Conservation (phyloP, 1,140 invertebrate species). For the Cydia fagiglandana region DNA sequence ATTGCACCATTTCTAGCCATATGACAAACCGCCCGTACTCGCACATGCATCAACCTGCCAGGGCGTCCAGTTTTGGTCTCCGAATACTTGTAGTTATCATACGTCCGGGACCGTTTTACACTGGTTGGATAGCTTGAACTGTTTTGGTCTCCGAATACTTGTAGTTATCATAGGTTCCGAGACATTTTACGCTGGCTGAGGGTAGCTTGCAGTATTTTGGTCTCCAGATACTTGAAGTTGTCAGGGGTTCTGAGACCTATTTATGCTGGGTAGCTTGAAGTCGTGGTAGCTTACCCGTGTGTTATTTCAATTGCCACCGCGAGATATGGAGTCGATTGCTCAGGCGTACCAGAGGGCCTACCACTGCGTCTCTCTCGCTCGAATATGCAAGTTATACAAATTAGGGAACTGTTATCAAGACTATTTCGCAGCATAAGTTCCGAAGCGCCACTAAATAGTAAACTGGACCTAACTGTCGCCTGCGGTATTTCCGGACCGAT, state of each 20-base stretch:
- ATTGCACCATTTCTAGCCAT: neutral
- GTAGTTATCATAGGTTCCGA: neutral
- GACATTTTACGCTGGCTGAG: neutral
- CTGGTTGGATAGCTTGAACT: neutral
- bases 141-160: neutral
- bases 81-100: neutral
- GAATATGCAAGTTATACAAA: too few species aligned
- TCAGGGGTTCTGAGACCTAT: neutral
- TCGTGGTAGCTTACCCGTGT: too few species aligned
- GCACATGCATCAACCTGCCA: neutral
- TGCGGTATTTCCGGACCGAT: too few species aligned
- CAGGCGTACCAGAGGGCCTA: too few species aligned
- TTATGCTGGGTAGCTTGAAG: too few species aligned
- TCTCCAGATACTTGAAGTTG: neutral
- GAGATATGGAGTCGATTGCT: too few species aligned
- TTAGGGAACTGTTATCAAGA: too few species aligned
- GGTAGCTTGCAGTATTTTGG: neutral
- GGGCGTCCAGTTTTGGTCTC: neutral
- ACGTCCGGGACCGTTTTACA: neutral
- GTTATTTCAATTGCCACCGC: too few species aligned
- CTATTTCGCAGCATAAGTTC: too few species aligned
- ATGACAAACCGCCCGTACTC: neutral
- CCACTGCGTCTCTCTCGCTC: too few species aligned
- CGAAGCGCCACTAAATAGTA: too few species aligned
- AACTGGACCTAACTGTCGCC: too few species aligned